phyloP scores from a whole-genome alignment of 2,113 vertebrate genomes.

The Australoheros scitulus region DNA sequence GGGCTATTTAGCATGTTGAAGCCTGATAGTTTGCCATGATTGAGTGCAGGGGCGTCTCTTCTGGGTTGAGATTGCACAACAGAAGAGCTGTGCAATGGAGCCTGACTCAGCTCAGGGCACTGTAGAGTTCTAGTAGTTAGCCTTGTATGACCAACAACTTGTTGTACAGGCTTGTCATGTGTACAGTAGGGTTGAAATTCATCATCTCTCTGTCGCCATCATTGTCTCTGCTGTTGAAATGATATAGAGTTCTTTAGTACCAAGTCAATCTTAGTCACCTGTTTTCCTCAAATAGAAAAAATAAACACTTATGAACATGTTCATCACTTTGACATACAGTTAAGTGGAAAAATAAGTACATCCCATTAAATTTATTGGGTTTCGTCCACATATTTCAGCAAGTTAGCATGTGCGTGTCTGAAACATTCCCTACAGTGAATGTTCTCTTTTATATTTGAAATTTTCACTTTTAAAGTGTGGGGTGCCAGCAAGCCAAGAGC shows the following conservation, averaged over 20 bases:
- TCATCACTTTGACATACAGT: not conserved
- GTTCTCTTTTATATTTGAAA: not conserved
- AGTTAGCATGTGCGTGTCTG: not conserved
- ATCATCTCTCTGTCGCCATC: not conserved
- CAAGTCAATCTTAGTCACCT: not conserved
- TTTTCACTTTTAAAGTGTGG: not conserved
- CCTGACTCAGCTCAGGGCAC: not conserved
- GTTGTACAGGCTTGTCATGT: not conserved
- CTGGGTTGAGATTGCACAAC: constrained; percentile 18
- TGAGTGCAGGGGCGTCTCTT: constrained; percentile 19
- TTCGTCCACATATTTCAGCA: not conserved
- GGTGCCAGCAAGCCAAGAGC: not conserved
- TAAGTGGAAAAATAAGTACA: not conserved
- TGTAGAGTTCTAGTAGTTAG: not conserved
- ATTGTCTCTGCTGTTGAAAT: not conserved
- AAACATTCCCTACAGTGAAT: not conserved
- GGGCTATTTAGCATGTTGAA: not conserved
- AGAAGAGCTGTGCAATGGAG: constrained; percentile 6
- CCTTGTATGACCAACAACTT: not conserved
- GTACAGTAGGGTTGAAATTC: not conserved
- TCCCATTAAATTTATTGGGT: not conserved
- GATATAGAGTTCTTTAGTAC: not conserved
- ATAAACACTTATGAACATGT: not conserved
- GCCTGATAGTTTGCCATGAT: not conserved
- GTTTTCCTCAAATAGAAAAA: not conserved